Conservation (phyloP, 2,888 invertebrate genomes). For the Volucella inanis region DNA sequence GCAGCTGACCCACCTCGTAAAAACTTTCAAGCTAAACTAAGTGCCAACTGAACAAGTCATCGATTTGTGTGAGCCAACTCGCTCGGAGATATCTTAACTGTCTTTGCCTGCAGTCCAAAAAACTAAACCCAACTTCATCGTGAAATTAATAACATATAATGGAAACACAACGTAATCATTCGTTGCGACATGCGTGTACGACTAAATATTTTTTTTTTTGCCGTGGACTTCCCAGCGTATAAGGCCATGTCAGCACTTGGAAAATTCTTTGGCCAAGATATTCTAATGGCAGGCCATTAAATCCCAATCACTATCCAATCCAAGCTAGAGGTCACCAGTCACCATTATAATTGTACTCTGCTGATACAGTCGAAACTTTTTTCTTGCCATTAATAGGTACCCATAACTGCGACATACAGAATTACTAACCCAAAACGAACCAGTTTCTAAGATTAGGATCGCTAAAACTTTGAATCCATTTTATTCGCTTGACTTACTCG, state of each 20-base stretch:
- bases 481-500: slow-evolving; percentile 38
- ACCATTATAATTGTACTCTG: slow-evolving; percentile 26
- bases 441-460: slow-evolving; percentile 41
- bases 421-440: slow-evolving; percentile 16
- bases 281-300: slow-evolving; percentile 13
- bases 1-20: no score
- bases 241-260: slow-evolving; percentile 1
- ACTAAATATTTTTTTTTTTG: slow-evolving; percentile 1
- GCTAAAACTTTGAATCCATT: slow-evolving; percentile 25
- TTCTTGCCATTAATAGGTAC: background rate
- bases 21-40: no score
- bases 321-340: slow-evolving; percentile 9
- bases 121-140: no score
- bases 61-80: no score
- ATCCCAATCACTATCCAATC: slow-evolving; percentile 10
- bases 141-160: no score
- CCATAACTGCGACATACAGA: background rate
- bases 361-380: background rate
- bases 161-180: background rate
- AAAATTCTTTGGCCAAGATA: slow-evolving; percentile 41
- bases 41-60: background rate
- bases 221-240: slow-evolving; percentile 9
- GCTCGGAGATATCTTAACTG: no score
- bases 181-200: slow-evolving; percentile 14
- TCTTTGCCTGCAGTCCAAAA: no score